Evolutionary conservation across 2,113 vertebrate genomes (phyloP).

Genomic region (Psilopogon haemacephalus): DNA sequence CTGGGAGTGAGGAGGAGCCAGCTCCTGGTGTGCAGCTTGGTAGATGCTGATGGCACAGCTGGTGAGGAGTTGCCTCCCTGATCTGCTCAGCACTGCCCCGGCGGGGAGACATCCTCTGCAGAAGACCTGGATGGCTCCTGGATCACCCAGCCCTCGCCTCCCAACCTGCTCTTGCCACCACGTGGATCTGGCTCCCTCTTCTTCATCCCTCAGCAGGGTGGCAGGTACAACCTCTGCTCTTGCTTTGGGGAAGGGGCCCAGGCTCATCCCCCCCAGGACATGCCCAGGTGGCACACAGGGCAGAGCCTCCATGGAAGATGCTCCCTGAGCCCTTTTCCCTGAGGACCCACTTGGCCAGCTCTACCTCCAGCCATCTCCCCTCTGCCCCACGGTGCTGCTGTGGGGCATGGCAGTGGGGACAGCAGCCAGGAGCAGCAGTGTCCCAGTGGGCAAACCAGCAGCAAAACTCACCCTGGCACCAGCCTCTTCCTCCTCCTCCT

Average conservation of each 20-base stretch:
- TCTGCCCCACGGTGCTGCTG: rapidly evolving
- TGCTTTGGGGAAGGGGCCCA: not conserved
- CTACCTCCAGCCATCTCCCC: rapidly evolving
- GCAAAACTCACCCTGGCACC: not conserved
- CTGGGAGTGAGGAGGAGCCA: rapidly evolving
- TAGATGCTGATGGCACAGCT: not conserved
- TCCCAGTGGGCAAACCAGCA: rapidly evolving
- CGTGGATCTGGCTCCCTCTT: rapidly evolving
- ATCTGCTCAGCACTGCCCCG: not conserved
- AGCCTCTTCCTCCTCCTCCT: not conserved
- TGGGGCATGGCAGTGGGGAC: not conserved
- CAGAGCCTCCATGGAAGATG: not conserved
- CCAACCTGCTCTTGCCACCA: rapidly evolving
- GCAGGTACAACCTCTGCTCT: not conserved
- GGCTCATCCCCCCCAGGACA: rapidly evolving
- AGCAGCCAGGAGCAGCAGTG: not conserved
- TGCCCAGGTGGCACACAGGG: rapidly evolving
- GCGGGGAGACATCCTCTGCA: not conserved
- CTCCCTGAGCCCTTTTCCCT: rapidly evolving
- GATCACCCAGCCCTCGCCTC: rapidly evolving
- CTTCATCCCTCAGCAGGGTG: not conserved
- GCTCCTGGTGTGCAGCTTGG: not conserved
- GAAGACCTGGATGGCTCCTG: not conserved
- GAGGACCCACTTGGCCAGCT: not conserved
- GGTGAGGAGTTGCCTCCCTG: not conserved